These are phyloP conservation scores for Syrphus vitripennis DNA, from an alignment of 2,888 invertebrate genomes.

Conservation along the genomic window DNA sequence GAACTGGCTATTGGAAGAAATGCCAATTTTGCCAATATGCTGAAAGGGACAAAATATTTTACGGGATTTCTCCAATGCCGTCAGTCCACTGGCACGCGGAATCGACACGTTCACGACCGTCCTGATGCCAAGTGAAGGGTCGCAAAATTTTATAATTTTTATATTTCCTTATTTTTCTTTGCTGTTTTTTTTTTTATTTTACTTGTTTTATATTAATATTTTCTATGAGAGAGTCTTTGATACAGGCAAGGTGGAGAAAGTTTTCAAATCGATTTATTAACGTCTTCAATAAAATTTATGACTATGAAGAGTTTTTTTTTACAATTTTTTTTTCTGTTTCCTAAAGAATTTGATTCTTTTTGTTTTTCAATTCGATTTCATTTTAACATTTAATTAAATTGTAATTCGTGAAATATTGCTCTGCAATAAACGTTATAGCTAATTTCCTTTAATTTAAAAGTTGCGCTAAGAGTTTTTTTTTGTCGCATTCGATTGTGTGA, in stretches of 20 bases:
- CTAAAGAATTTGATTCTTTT: constrained; percentile 24
- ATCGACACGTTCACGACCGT: constrained; percentile 43
- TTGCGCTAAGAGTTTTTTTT: constrained; percentile 25
- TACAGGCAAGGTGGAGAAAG: constrained; percentile 59
- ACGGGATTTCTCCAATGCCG: constrained; percentile 28
- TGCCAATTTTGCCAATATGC: constrained; percentile 69
- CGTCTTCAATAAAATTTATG: constrained; percentile 71
- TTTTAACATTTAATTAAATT: constrained; percentile 69
- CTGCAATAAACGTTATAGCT: constrained; percentile 62
- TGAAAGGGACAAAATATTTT: constrained; percentile 59
- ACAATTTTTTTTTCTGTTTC: not conserved
- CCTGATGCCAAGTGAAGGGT: constrained; percentile 51
- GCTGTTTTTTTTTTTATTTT: not conserved
- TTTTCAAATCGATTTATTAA: constrained; percentile 71
- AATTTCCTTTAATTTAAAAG: constrained; percentile 57
- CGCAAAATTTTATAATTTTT: constrained; percentile 66
- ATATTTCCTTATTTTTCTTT: constrained; percentile 26
- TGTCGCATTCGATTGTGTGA: constrained; percentile 40
- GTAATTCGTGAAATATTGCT: constrained; percentile 67
- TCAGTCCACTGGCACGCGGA: constrained; percentile 34
- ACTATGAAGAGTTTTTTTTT: constrained; percentile 41
- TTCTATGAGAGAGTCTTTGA: constrained; percentile 40
- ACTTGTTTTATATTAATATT: constrained; percentile 59
- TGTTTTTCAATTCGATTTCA: constrained; percentile 48
- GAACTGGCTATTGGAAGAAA: constrained; percentile 41